Percentiles rank a stretch among this genome's conserved stretches.
Conservation (phyloP, 2,797 vertebrate species). For the Moxostoma hubbsi region DNA sequence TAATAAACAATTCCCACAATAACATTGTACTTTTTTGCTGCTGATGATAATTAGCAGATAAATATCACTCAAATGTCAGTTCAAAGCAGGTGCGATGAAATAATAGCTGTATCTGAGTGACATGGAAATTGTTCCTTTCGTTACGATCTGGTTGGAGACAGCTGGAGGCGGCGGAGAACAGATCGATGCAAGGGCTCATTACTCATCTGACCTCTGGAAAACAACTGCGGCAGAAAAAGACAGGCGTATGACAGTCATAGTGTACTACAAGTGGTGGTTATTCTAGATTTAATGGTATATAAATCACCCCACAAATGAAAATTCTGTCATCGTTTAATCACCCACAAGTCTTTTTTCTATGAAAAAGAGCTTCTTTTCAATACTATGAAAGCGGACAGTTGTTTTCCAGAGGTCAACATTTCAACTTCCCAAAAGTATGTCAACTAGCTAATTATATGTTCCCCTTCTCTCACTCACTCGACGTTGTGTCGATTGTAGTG, state of each 20-base stretch:
- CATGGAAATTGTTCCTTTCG: constrained; percentile 25
- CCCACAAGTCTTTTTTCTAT: too few species aligned
- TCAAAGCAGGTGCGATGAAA: constrained; percentile 51
- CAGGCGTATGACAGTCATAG: too few species aligned
- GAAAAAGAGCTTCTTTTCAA: too few species aligned
- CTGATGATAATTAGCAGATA: constrained; percentile 38
- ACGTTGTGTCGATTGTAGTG: too few species aligned
- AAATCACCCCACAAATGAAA: too few species aligned
- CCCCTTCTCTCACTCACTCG: too few species aligned
- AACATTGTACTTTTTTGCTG: not conserved
- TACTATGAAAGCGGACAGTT: too few species aligned
- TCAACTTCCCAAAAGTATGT: too few species aligned
- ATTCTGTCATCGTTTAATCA: too few species aligned
- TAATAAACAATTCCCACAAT: not conserved
- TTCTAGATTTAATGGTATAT: too few species aligned
- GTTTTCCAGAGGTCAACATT: too few species aligned
- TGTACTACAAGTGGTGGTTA: not conserved
- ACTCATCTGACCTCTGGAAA: not conserved
- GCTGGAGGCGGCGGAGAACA: not conserved
- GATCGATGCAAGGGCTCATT: constrained; percentile 21
- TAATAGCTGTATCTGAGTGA: constrained; percentile 33
- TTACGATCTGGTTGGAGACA: not conserved
- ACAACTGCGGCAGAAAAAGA: not conserved
- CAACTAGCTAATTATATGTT: too few species aligned
- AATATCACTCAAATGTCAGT: constrained; percentile 22